Conservation (phyloP, 2,113 vertebrate genomes). For the Oreochromis spilurus region DNA sequence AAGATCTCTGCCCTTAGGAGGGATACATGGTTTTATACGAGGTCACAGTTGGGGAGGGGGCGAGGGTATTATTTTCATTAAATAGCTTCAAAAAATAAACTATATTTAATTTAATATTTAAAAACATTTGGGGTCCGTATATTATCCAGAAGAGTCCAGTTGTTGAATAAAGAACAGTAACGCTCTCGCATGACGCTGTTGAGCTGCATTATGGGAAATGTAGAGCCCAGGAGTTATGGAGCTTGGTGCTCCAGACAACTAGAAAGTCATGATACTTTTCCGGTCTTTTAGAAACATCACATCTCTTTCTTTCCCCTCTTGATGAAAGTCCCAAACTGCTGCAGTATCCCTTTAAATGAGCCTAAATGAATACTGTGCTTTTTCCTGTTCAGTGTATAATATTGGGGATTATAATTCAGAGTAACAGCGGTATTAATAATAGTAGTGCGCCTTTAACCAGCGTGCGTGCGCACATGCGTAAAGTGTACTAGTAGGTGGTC, state of each 20-base stretch:
- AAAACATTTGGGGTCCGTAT: not conserved
- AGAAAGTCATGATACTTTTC: not conserved
- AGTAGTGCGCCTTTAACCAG: constrained; percentile 36
- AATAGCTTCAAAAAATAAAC: not conserved
- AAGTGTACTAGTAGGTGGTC: constrained; percentile 41
- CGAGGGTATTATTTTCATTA: not conserved
- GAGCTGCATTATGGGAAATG: not conserved
- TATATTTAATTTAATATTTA: not conserved
- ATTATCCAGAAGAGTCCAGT: not conserved
- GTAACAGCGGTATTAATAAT: not conserved
- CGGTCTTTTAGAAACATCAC: not conserved
- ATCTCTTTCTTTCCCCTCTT: not conserved
- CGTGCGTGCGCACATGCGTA: constrained; percentile 48
- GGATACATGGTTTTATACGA: not conserved
- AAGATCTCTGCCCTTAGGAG: not conserved
- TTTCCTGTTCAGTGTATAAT: not conserved
- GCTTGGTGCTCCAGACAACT: not conserved
- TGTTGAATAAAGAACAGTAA: not conserved
- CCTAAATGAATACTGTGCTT: not conserved
- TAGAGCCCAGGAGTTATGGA: not conserved
- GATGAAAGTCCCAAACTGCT: not conserved
- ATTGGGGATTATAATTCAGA: not conserved
- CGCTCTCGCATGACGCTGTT: not conserved
- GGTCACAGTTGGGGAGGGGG: not conserved
- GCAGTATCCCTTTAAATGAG: not conserved